phyloP scores from a whole-genome alignment of 2,888 invertebrate species.

The Limnephilus lunatus region DNA sequence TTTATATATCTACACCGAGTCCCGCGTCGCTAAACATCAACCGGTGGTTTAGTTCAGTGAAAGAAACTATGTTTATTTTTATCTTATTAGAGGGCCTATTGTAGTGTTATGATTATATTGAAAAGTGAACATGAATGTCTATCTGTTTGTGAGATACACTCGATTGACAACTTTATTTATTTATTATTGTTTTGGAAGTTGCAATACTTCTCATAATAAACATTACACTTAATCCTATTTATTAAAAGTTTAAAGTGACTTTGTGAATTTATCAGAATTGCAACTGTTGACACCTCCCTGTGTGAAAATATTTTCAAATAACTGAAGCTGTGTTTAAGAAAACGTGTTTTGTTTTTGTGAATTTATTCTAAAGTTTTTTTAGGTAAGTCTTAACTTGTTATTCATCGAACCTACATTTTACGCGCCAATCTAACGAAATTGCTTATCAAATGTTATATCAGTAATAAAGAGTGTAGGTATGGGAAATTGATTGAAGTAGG shows the following conservation, averaged over 20 bases:
- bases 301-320: not conserved
- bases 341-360: not conserved
- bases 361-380: not conserved
- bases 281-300: not conserved
- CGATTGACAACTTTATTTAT: not conserved
- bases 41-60: not conserved
- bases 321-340: not conserved
- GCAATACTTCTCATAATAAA: not conserved
- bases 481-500: not conserved
- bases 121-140: not conserved
- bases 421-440: not conserved
- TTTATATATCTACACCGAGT: not conserved
- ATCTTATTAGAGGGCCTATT: not conserved
- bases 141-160: not conserved
- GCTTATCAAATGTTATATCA: not conserved
- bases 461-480: not conserved
- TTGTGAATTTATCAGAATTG: too few relatives aligned
- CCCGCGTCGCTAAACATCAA: not conserved
- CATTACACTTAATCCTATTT: not conserved
- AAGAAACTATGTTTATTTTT: not conserved
- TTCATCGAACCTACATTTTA: not conserved
- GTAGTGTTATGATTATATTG: not conserved
- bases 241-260: not conserved
- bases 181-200: not conserved
- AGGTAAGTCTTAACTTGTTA: not conserved